Evolutionary conservation across 2,113 vertebrate genomes (phyloP), one percentile per base, ranked within the genome.

Genomic region (Aspiorhynchus laticeps): DNA sequence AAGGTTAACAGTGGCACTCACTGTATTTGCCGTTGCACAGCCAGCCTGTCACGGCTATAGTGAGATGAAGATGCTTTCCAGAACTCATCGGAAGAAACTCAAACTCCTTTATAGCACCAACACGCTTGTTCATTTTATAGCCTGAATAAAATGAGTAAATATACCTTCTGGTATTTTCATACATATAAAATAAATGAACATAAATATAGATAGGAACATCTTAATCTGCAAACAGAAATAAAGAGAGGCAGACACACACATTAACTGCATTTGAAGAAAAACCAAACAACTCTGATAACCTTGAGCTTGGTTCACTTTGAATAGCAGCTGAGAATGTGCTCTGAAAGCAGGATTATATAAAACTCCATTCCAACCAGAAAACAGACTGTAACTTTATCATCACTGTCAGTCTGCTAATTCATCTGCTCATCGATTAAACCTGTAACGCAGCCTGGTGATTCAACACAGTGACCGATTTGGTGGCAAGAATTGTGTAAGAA

Each of bases 71-170:
- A 91, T 97, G 97, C 88, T 94, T 97, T 81, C 96, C 97, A 46
- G 96, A 95, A 0, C 93, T 97, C 83, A 99, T 92, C 4, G 98
- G 97, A 89, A 98, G 94, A 91, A 99, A 99, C 33, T 97, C 95
- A 94, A 99, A 99, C 91, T 99, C 97, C 89, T 99, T 97, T 17
- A 99, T 98, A 10, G 97, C 97, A 17, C 98, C 98, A 0, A 99
- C 97, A 26, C 97, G 96, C 91, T 98, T 99, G 87, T 98, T 99
- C 98, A 99, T 99, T 91, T 99, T 99, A 93, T 99, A 99, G 1
- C 98, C 98, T 99, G 79, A 89, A 87, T 26, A 15, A n/a, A 36
- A 48, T 4, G 0, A n/a, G 28, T 21, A 36, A 10, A 53, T 24
- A 71, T 24, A 26, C 43, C 6, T 26, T 46, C n/a, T 48, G n/a